These are phyloP conservation scores for Chalcis sispes DNA, from an alignment of 2,888 invertebrate genomes.

Conservation along the genomic window DNA sequence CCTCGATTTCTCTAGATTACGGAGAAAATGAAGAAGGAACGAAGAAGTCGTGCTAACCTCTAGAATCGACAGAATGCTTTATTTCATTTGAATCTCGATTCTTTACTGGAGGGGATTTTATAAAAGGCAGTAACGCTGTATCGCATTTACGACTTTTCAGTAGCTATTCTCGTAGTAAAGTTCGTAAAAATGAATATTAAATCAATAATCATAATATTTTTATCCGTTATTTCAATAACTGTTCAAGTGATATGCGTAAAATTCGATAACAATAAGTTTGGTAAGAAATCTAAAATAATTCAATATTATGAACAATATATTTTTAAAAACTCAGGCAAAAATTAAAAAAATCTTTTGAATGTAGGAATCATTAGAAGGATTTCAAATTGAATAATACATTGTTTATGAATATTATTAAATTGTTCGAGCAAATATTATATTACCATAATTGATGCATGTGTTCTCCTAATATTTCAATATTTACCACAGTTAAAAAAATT, in stretches of 20 bases:
- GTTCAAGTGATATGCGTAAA: neutral
- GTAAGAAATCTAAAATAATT: conserved; percentile 16
- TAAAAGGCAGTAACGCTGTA: conserved; percentile 11
- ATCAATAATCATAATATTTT: neutral
- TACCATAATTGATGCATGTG: too few relatives aligned
- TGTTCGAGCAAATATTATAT: too few relatives aligned
- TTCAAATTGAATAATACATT: too few relatives aligned
- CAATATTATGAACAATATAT: too few relatives aligned
- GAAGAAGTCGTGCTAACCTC: neutral
- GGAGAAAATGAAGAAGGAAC: conserved; percentile 30
- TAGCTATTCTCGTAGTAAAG: neutral
- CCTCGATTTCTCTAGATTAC: conserved; percentile 32
- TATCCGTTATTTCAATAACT: neutral
- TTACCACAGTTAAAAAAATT: too few relatives aligned
- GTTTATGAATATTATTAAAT: too few relatives aligned
- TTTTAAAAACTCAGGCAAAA: too few relatives aligned
- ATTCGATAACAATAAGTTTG: conserved; percentile 19
- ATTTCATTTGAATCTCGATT: conserved; percentile 6
- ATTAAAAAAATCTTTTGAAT: too few relatives aligned
- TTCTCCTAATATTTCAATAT: too few relatives aligned
- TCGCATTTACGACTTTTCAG: neutral
- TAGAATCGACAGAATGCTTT: neutral
- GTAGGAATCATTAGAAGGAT: too few relatives aligned
- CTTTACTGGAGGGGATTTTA: conserved; percentile 13
- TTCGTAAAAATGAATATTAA: conserved; percentile 18